These are phyloP conservation scores for Xenopus tropicalis DNA, from an alignment of 2,113 vertebrate genomes.

Conservation along the genomic window DNA sequence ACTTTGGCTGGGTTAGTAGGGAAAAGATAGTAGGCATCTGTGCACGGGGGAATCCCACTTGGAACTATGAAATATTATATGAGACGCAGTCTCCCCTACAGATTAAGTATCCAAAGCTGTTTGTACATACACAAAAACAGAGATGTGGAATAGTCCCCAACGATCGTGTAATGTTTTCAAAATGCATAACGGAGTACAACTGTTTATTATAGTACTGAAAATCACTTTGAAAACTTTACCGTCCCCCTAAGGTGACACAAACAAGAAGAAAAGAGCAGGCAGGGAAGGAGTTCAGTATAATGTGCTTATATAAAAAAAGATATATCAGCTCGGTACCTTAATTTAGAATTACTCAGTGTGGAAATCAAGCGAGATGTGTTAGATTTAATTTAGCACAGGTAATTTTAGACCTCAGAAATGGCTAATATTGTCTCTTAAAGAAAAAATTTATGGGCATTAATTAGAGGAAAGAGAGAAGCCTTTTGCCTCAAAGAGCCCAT, in stretches of 20 bases:
- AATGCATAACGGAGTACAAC: slow-evolving; percentile 12
- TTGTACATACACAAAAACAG: slow-evolving; percentile 27
- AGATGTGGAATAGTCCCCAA: slow-evolving; percentile 29
- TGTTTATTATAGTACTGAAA: slow-evolving; percentile 17
- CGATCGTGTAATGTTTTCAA: slow-evolving; percentile 23
- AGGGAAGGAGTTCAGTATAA: slow-evolving; percentile 30
- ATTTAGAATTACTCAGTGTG: slow-evolving; percentile 3
- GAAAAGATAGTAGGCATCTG: slow-evolving; percentile 17
- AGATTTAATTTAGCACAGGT: slow-evolving; percentile 53
- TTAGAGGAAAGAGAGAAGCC: slow-evolving; percentile 60
- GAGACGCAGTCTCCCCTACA: slow-evolving; percentile 12
- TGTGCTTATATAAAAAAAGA: slow-evolving; percentile 35
- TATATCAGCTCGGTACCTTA: background rate
- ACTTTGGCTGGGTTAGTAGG: slow-evolving; percentile 10
- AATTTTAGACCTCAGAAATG: slow-evolving; percentile 56
- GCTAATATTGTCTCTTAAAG: slow-evolving; percentile 50
- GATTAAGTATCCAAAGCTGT: slow-evolving; percentile 27
- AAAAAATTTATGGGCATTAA: slow-evolving; percentile 65
- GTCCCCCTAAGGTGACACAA: slow-evolving; percentile 37
- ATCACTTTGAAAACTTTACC: slow-evolving; percentile 38
- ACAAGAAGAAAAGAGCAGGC: slow-evolving; percentile 19
- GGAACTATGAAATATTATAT: slow-evolving; percentile 27
- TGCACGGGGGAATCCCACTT: slow-evolving; percentile 20
- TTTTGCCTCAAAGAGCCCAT: slow-evolving; percentile 68
- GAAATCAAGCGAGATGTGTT: slow-evolving; percentile 17